Evolutionary conservation across 64 coral and sea anemone species (phyloP), one percentile per base, ranked within the genome.

Genomic region (Montipora capricornis): DNA sequence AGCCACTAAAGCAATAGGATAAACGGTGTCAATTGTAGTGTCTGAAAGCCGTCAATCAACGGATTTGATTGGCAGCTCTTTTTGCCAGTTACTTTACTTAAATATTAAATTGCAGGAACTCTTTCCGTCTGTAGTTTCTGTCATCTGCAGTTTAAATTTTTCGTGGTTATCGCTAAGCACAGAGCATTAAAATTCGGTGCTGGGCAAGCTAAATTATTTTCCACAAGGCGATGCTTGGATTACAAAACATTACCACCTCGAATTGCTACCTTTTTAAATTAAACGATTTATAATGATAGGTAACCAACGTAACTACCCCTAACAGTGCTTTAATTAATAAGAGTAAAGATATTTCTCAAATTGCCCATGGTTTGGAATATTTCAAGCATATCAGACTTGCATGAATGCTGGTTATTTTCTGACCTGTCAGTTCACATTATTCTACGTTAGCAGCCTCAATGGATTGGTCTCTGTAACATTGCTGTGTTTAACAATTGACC

Each of bases 1-100:
- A 76, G 58, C 47, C 60, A 24, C 6, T 29, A 29, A 29, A 29
- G 47, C 16, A 1, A 17, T 46, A 60, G 17, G 44, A 44, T 20
- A 67, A 37, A 47, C 26, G 29, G 81, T 83, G 81, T 66, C 59
- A 60, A 83, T 83, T 83, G 81, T 60, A 44, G 59, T 83, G 11
- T 61, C 44, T 81, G 55, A 81, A 81, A 81, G 8, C 13, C 15
- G 44, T 66, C 10, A 4, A 66, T 67, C 44, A 83, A 44, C 4
- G 46, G 3, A 62, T 83, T 83, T 83, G 81, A 67, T 49, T 83
- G 61, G 58, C 81, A 83, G 58, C 0, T 11, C 11, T 4, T 67
- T 29, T 11, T 66, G 26, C 44, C 81, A 15, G 45, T 57, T 24
- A 67, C 55, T 44, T 58, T 44, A 11, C 60, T 6, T 83, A 67